Conservation (phyloP, 2,113 vertebrate genomes). For the Lontra canadensis region DNA sequence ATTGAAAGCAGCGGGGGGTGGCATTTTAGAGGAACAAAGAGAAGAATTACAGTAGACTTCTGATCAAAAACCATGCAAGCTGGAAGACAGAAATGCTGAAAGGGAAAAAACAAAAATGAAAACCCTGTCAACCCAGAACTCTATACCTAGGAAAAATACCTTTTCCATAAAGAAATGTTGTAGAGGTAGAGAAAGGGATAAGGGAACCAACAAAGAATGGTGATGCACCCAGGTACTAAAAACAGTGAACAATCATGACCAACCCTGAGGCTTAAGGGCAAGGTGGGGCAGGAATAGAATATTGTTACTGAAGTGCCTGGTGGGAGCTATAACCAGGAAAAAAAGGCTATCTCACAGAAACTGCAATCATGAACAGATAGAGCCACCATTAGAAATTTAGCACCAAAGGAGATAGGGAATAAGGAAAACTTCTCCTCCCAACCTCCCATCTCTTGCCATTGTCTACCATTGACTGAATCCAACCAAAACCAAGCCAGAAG, state of each 20-base stretch:
- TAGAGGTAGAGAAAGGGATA: background rate
- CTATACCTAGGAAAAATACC: background rate
- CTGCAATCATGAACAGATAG: background rate
- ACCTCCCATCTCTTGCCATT: background rate
- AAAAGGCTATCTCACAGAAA: background rate
- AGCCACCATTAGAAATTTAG: background rate
- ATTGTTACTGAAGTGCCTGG: background rate
- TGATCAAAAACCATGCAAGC: background rate
- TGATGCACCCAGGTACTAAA: background rate
- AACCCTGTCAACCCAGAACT: background rate
- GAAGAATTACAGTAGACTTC: slow-evolving; percentile 8
- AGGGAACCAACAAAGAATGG: background rate
- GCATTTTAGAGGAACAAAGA: background rate
- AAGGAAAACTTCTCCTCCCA: background rate
- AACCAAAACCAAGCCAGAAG: background rate
- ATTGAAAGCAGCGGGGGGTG: background rate
- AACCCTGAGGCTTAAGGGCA: background rate
- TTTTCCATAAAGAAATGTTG: background rate
- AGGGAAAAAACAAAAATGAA: background rate
- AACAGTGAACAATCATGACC: background rate
- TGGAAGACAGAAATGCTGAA: slow-evolving; percentile 3
- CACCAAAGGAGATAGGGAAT: background rate
- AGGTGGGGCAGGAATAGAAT: too few species aligned
- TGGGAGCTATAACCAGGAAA: background rate
- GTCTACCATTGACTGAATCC: background rate